Percentiles rank a stretch among this genome's conserved stretches.
Evolutionary conservation across 2,888 invertebrate species (phyloP).

Genomic region (Eupithecia insigniata): DNA sequence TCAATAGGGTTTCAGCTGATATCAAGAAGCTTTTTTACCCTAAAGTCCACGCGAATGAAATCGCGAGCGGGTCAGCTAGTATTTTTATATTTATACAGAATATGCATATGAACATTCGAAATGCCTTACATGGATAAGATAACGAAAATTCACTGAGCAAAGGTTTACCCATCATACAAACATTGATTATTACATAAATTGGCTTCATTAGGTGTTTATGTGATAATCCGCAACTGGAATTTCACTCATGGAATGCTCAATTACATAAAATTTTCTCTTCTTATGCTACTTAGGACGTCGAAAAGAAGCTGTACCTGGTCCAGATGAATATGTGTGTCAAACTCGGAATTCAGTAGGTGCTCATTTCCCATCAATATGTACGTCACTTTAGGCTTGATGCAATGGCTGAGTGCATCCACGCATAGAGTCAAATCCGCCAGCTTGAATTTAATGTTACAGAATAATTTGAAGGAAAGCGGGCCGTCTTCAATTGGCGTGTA

Average conservation of each 20-base stretch:
- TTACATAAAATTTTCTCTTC: neutral
- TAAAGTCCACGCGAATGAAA: too few species aligned
- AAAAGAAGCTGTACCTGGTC: constrained; percentile 64
- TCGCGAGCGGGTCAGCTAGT: too few species aligned
- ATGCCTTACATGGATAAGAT: neutral
- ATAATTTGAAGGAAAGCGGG: constrained; percentile 82
- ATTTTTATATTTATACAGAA: neutral
- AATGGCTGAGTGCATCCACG: constrained; percentile 80
- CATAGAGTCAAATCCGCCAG: constrained; percentile 78
- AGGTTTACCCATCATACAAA: too few species aligned
- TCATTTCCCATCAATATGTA: constrained; percentile 75
- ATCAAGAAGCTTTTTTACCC: too few species aligned
- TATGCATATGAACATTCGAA: too few species aligned
- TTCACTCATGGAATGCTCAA: neutral
- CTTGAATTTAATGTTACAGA: constrained; percentile 81
- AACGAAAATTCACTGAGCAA: too few species aligned
- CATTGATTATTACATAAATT: too few species aligned
- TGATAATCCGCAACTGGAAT: too few species aligned
- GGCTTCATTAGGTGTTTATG: too few species aligned
- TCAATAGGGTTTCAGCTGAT: too few species aligned
- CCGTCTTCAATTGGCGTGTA: constrained; percentile 83
- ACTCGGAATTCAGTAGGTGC: constrained; percentile 67
- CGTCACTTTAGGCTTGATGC: constrained; percentile 78
- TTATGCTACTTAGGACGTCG: neutral
- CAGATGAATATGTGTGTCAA: constrained; percentile 72